A percentile compares a stretch with the other conserved stretches of the same genome.
Evolutionary conservation across 2,888 invertebrate species (phyloP).

Genomic region (Drosophila vallismaia): DNA sequence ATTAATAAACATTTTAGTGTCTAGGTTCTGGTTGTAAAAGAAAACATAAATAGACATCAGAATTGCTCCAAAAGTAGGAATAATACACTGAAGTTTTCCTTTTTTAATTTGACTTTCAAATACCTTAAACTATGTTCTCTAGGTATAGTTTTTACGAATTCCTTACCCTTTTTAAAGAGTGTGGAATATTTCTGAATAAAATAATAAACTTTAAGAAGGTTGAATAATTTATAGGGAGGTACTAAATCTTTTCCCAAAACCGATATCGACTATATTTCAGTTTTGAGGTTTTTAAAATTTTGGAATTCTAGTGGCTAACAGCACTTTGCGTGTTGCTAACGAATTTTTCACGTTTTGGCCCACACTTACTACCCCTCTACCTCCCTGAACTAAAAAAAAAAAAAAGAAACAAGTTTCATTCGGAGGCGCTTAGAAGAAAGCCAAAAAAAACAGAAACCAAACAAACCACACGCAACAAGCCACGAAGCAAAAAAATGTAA

Average conservation of each 20-base stretch:
- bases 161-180: neutral
- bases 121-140: neutral
- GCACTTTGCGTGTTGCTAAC: constrained; percentile 51
- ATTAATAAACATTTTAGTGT: constrained; percentile 50
- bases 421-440: constrained; percentile 47
- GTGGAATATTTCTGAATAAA: neutral
- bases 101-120: neutral
- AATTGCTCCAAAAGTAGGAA: neutral
- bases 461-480: constrained; percentile 56
- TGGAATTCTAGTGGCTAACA: constrained; percentile 28
- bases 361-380: constrained; percentile 8
- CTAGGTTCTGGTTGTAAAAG: constrained; percentile 41
- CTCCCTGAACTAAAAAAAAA: constrained; percentile 24
- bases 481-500: constrained; percentile 67
- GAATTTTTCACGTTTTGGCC: constrained; percentile 49
- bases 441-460: constrained; percentile 31
- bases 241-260: neutral
- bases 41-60: neutral
- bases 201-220: neutral
- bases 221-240: neutral
- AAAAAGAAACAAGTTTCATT: constrained; percentile 42
- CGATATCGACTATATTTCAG: constrained; percentile 27
- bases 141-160: neutral
- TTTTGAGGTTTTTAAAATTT: constrained; percentile 5
- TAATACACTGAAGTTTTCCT: neutral